A percentile compares a stretch with the other conserved stretches of the same genome.
phyloP scores from a whole-genome alignment of 2,888 invertebrate genomes.

The Hirtodrosophila cameraria region DNA sequence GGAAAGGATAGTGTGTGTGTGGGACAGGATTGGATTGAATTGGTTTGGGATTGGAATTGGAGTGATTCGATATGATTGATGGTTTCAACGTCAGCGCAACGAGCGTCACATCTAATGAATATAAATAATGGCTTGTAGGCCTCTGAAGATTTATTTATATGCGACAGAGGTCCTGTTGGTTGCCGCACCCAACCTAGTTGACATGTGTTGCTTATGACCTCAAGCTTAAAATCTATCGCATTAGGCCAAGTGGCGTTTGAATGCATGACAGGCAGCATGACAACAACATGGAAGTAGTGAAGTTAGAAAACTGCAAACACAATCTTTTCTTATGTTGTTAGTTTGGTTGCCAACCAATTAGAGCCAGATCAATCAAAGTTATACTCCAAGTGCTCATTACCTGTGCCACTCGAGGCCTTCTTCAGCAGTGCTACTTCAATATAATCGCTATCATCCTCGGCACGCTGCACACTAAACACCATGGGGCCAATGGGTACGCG shows the following conservation, averaged over 20 bases:
- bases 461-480: conserved; percentile 83
- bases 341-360: conserved; percentile 26
- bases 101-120: conserved; percentile 55
- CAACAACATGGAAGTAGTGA: too few species aligned
- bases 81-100: conserved; percentile 39
- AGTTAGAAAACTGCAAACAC: too few species aligned
- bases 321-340: conserved; percentile 1
- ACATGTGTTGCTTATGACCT: conserved; percentile 36
- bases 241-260: conserved; percentile 34
- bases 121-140: conserved; percentile 53
- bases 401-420: conserved; percentile 78
- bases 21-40: conserved; percentile 24
- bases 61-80: conserved; percentile 64
- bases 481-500: conserved; percentile 83
- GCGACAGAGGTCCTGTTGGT: conserved; percentile 33
- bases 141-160: conserved; percentile 37
- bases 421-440: conserved; percentile 83
- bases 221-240: conserved; percentile 21
- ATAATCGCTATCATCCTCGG: conserved; percentile 82
- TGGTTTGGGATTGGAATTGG: conserved; percentile 15
- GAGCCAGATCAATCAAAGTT: conserved; percentile 32
- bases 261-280: conserved; percentile 45
- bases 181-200: conserved; percentile 1
- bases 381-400: conserved; percentile 54
- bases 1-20: conserved; percentile 11